Evolutionary conservation across 2,888 invertebrate species (phyloP).

Genomic region (Spicauda simplicius): DNA sequence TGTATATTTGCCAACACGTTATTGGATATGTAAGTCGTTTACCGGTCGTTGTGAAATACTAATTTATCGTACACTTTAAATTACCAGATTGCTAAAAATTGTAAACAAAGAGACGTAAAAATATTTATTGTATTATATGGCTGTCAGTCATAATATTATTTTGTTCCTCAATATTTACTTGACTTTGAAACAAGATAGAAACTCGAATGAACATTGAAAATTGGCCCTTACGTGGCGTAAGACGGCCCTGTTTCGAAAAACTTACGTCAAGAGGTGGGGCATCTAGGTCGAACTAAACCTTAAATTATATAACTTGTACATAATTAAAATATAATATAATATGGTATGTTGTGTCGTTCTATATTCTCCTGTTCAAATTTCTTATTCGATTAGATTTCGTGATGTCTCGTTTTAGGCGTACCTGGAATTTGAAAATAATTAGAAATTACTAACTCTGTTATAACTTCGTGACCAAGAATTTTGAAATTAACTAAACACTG

Average conservation of each 20-base stretch:
- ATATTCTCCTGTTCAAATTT: conserved; percentile 58
- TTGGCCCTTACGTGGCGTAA: not conserved
- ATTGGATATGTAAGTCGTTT: no score
- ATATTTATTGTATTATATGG: no score
- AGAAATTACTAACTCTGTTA: conserved; percentile 13
- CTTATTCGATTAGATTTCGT: conserved; percentile 53
- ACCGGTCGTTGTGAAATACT: no score
- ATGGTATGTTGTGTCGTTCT: conserved; percentile 61
- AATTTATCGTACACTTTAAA: no score
- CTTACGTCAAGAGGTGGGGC: conserved; percentile 58
- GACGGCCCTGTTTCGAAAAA: conserved; percentile 11
- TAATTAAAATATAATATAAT: conserved; percentile 47
- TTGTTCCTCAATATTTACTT: not conserved
- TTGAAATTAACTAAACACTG: conserved; percentile 24
- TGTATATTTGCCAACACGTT: no score
- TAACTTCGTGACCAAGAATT: not conserved
- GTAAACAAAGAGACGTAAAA: no score
- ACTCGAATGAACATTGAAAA: not conserved
- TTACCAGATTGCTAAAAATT: no score
- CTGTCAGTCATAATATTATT: not conserved
- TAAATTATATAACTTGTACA: conserved; percentile 66
- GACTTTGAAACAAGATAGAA: not conserved
- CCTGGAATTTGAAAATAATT: conserved; percentile 56
- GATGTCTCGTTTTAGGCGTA: conserved; percentile 72
- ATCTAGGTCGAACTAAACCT: conserved; percentile 58